These are phyloP conservation scores for Galeruca laticollis DNA, from an alignment of 2,888 invertebrate genomes.

Conservation along the genomic window DNA sequence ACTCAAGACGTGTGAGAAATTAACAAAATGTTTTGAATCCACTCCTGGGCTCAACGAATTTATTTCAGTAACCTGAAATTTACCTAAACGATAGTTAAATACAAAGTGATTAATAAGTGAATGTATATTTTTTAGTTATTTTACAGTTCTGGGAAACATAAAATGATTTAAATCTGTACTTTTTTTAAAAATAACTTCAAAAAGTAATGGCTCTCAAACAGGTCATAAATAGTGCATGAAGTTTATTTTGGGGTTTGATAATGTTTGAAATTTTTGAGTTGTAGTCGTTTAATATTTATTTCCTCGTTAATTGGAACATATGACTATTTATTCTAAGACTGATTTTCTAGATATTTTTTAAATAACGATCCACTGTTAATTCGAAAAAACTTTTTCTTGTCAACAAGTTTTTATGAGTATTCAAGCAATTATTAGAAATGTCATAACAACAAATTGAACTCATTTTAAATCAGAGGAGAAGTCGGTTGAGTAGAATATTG, in stretches of 20 bases:
- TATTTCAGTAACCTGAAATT: slow-evolving; percentile 20
- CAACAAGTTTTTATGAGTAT: too few relatives aligned
- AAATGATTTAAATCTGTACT: slow-evolving; percentile 26
- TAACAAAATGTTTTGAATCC: not conserved
- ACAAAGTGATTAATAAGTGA: slow-evolving; percentile 16
- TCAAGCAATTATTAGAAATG: too few relatives aligned
- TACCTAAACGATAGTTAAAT: slow-evolving; percentile 14
- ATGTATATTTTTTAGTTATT: slow-evolving; percentile 29
- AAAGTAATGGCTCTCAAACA: slow-evolving; percentile 38
- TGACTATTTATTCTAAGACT: not conserved
- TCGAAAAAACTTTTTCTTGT: too few relatives aligned
- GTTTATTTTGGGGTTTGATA: slow-evolving; percentile 21
- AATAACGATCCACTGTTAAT: too few relatives aligned
- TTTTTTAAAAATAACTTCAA: slow-evolving; percentile 33
- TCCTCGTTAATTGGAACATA: not conserved
- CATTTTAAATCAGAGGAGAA: too few relatives aligned
- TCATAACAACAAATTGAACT: too few relatives aligned
- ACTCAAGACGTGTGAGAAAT: too few relatives aligned
- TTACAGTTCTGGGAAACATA: slow-evolving; percentile 28
- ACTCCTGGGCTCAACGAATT: not conserved
- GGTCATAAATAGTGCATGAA: slow-evolving; percentile 23
- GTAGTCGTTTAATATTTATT: slow-evolving; percentile 9
- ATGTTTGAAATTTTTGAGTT: slow-evolving; percentile 24
- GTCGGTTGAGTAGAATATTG: too few relatives aligned
- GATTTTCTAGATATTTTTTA: not conserved